Evolutionary conservation across 2,797 vertebrate species (phyloP).

Genomic region (Poeciliopsis turneri): DNA sequence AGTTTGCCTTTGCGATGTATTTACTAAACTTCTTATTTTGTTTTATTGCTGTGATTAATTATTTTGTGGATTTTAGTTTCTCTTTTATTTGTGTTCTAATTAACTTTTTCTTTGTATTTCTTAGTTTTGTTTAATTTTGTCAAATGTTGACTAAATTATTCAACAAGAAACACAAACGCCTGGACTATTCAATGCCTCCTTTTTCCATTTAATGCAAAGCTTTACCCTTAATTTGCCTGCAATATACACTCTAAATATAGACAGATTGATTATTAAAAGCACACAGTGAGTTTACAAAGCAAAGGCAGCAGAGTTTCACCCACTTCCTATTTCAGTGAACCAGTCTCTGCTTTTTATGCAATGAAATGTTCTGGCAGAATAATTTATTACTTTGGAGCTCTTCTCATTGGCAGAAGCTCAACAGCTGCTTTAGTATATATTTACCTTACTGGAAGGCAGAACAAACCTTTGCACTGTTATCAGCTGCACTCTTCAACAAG

Average conservation of each 20-base stretch:
- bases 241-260: neutral
- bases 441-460: constrained; percentile 6
- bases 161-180: neutral
- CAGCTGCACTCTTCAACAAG: neutral
- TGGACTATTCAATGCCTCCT: neutral
- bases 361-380: constrained; percentile 7
- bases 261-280: constrained; percentile 3
- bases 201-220: neutral
- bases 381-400: constrained; percentile 27
- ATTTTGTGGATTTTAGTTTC: neutral
- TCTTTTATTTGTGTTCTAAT: neutral
- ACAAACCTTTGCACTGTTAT: neutral
- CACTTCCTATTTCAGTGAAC: constrained; percentile 19
- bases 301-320: constrained; percentile 18
- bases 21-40: neutral
- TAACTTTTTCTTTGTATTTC: neutral
- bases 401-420: constrained; percentile 21
- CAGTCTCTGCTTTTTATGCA: neutral
- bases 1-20: neutral
- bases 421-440: constrained; percentile 20
- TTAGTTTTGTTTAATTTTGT: neutral
- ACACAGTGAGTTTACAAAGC: constrained; percentile 33
- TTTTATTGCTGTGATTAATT: neutral
- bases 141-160: neutral
- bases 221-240: neutral